Evolutionary conservation across 2,797 vertebrate genomes (phyloP).

Genomic region (Brachymystax lenok): DNA sequence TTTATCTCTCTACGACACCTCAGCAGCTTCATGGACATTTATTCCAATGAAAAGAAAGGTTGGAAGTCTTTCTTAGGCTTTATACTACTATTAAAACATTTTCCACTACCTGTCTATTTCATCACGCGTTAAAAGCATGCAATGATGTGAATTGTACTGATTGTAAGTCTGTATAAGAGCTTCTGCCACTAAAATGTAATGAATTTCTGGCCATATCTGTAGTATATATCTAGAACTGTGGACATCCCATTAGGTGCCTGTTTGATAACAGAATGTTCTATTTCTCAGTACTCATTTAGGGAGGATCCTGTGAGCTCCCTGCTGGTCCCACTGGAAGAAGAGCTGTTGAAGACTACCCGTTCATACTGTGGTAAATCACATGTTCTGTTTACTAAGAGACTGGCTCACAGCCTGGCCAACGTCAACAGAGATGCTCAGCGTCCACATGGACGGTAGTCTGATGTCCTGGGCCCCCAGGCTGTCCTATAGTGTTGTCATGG

Average conservation of each 20-base stretch:
- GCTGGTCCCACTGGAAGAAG: conserved; percentile 81
- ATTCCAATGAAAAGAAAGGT: not conserved
- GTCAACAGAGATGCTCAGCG: not conserved
- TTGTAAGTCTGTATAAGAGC: not conserved
- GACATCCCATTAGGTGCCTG: not conserved
- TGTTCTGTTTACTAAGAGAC: conserved; percentile 81
- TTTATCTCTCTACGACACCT: not conserved
- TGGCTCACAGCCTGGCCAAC: conserved; percentile 64
- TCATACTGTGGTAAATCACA: conserved; percentile 89
- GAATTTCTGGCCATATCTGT: not conserved
- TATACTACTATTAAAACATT: not conserved
- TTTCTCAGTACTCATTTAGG: conserved; percentile 82
- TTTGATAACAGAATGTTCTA: not conserved
- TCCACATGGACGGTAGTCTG: not conserved
- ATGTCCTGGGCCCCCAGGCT: not conserved
- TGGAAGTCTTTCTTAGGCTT: not conserved
- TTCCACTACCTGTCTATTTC: not conserved
- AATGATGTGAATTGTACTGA: not conserved
- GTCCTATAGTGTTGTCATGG: too few relatives aligned
- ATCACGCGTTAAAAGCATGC: not conserved
- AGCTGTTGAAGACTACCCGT: conserved; percentile 82
- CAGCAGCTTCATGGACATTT: not conserved
- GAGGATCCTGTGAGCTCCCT: conserved; percentile 77
- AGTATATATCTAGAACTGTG: not conserved
- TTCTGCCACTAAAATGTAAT: not conserved